These are phyloP conservation scores for Drosophila prolongata DNA, from an alignment of 2,888 invertebrate species.

Conservation along the genomic window DNA sequence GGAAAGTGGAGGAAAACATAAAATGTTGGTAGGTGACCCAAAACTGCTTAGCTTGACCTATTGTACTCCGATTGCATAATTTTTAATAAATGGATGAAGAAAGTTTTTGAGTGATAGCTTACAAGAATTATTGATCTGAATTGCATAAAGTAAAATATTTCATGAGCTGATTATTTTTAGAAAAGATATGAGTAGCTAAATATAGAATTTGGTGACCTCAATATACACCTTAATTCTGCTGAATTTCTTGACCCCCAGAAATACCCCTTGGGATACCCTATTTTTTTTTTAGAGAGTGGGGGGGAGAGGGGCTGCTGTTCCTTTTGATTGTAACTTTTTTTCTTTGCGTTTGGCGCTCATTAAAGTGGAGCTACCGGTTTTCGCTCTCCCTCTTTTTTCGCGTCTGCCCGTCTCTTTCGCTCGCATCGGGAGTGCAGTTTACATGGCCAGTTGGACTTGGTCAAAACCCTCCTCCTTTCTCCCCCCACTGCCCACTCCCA, in stretches of 20 bases:
- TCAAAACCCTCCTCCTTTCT: slow-evolving; percentile 5
- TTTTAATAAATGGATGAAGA: too few species aligned
- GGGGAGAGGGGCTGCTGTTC: slow-evolving; percentile 28
- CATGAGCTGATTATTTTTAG: too few species aligned
- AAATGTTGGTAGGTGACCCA: too few species aligned
- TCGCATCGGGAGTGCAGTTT: slow-evolving; percentile 38
- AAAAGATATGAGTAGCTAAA: too few species aligned
- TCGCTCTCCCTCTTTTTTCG: slow-evolving; percentile 5
- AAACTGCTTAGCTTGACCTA: too few species aligned
- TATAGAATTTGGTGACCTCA: not conserved
- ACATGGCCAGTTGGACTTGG: slow-evolving; percentile 55
- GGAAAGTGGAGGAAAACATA: too few species aligned
- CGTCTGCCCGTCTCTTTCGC: slow-evolving; percentile 16
- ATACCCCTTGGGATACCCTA: slow-evolving; percentile 18
- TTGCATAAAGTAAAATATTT: too few species aligned
- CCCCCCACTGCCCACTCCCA: slow-evolving; percentile 8
- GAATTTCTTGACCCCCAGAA: not conserved
- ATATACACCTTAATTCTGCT: not conserved
- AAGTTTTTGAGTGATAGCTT: too few species aligned
- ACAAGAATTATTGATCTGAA: too few species aligned
- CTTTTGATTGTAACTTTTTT: slow-evolving; percentile 20
- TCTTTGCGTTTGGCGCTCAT: slow-evolving; percentile 51
- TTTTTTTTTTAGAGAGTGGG: not conserved
- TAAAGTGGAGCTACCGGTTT: slow-evolving; percentile 74
- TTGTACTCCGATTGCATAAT: too few species aligned